Evolutionary conservation across 2,888 invertebrate species (phyloP).

Genomic region (Hecatera dysodea): DNA sequence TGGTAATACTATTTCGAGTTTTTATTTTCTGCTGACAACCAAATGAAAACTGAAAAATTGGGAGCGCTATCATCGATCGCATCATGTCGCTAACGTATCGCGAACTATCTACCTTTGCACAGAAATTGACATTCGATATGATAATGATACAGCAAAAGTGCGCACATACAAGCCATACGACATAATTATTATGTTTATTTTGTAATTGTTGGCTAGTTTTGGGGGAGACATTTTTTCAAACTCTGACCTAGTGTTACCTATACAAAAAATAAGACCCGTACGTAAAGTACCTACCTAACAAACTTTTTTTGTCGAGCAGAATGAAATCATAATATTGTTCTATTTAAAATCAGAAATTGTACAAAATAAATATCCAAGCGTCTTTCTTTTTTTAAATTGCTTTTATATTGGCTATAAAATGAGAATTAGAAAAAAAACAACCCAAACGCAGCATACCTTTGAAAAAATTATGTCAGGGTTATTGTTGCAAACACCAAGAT

Average conservation of each 20-base stretch:
- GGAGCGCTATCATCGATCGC: background rate
- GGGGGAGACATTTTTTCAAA: no score
- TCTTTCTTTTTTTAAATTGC: background rate
- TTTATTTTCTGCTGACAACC: background rate
- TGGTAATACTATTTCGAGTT: no score
- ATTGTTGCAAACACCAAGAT: conserved; percentile 39
- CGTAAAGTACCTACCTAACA: background rate
- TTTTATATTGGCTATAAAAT: background rate
- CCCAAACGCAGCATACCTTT: background rate
- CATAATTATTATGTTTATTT: background rate
- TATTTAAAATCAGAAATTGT: background rate
- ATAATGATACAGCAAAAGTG: background rate
- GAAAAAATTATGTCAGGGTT: conserved; percentile 58
- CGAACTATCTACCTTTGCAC: no score
- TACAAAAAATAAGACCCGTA: background rate
- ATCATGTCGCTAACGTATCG: no score
- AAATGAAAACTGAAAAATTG: background rate
- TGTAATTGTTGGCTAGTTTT: no score
- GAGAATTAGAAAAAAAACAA: background rate
- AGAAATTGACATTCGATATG: background rate
- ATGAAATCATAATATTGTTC: background rate
- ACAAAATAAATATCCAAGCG: background rate
- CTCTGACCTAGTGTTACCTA: conserved; percentile 6
- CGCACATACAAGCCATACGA: background rate
- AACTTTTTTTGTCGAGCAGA: background rate